Conservation (phyloP, 2,888 invertebrate species). For the Ophion costatus region DNA sequence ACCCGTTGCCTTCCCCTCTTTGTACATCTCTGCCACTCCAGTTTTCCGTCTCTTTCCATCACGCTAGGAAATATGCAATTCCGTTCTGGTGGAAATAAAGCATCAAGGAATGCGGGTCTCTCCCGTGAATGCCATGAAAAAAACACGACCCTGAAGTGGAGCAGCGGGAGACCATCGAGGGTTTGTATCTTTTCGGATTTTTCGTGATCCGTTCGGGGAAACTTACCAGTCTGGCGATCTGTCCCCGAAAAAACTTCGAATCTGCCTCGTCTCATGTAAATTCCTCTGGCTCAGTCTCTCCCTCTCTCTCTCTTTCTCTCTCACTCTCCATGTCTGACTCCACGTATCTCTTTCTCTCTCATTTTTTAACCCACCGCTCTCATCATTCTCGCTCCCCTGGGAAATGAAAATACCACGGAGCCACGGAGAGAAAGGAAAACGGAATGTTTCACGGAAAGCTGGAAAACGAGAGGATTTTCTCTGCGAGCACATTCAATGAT, state of each 20-base stretch:
- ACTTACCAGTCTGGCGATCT: constrained; percentile 35
- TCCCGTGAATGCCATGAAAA: constrained; percentile 22
- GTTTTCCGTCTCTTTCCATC: not conserved
- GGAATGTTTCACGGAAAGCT: constrained; percentile 17
- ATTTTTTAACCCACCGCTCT: not conserved
- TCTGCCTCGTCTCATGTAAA: constrained; percentile 35
- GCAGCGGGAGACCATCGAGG: constrained; percentile 53
- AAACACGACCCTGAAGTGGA: constrained; percentile 35
- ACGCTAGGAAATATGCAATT: not conserved
- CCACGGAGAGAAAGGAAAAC: not conserved
- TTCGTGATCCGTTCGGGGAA: constrained; percentile 58
- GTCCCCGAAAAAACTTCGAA: constrained; percentile 54
- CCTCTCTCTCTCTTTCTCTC: not conserved
- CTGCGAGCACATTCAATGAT: not conserved
- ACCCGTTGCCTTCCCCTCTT: not conserved
- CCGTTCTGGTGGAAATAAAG: constrained; percentile 19
- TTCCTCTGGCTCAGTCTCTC: constrained; percentile 22
- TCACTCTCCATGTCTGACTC: not conserved
- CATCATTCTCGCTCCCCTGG: constrained; percentile 41
- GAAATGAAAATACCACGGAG: constrained; percentile 44
- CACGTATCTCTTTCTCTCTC: not conserved
- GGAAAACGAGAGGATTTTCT: constrained; percentile 21
- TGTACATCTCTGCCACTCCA: not conserved
- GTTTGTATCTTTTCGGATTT: constrained; percentile 30
- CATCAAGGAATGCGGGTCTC: not conserved